Conservation (phyloP, 2,113 vertebrate genomes). For the Taxidea taxus region DNA sequence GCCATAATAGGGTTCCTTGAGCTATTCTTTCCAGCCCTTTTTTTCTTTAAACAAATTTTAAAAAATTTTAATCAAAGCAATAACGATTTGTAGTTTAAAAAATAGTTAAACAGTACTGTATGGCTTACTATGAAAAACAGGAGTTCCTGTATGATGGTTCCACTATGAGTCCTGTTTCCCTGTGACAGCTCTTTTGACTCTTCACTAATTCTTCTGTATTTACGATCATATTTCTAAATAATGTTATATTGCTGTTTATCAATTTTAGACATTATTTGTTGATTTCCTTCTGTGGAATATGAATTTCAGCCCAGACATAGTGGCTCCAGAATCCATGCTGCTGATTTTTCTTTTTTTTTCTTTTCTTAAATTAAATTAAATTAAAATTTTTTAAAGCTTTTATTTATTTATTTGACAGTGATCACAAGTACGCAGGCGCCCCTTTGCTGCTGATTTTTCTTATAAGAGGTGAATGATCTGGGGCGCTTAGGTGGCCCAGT, state of each 20-base stretch:
- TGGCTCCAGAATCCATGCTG: neutral
- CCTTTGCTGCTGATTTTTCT: neutral
- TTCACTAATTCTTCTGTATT: neutral
- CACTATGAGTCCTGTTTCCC: neutral
- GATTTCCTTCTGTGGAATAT: neutral
- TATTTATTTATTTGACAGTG: no score
- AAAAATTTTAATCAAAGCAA: neutral
- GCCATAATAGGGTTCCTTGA: neutral
- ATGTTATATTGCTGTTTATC: neutral
- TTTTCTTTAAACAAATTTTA: neutral
- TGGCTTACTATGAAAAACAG: neutral
- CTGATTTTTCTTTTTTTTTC: neutral
- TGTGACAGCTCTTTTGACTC: neutral
- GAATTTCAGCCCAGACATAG: neutral
- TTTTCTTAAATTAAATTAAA: no score
- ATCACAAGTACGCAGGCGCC: no score
- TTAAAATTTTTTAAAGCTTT: no score
- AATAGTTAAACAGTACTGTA: neutral
- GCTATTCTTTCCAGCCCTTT: neutral
- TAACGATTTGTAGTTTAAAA: neutral
- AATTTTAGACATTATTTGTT: neutral
- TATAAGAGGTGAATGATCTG: neutral
- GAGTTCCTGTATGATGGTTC: neutral
- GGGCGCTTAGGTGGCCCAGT: no score
- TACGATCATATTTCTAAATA: neutral